Conservation (phyloP, 2,113 vertebrate species). For the Amia ocellicauda region DNA sequence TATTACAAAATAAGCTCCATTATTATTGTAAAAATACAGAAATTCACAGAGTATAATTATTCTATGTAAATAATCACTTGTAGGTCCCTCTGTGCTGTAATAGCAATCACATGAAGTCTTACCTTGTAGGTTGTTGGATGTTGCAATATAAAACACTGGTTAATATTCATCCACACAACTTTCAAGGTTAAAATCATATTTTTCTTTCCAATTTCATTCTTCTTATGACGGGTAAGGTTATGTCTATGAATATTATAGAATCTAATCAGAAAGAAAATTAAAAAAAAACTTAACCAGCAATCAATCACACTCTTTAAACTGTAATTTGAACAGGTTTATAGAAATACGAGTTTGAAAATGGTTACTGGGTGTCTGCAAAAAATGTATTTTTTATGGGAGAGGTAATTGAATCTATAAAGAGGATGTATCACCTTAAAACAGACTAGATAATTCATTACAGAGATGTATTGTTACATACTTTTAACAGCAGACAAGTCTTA, state of each 20-base stretch:
- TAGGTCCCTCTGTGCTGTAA: no score
- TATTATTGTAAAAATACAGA: conserved; percentile 12
- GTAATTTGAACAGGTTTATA: conserved; percentile 56
- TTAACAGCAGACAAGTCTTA: conserved; percentile 53
- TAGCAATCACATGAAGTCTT: no score
- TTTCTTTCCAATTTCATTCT: conserved; percentile 46
- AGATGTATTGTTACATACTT: conserved; percentile 59
- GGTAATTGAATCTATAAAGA: conserved; percentile 70
- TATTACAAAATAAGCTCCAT: conserved; percentile 6
- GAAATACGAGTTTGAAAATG: conserved; percentile 66
- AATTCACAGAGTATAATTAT: neutral
- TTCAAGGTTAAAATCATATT: conserved; percentile 61
- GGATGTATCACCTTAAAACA: conserved; percentile 59
- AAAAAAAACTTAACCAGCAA: conserved; percentile 50
- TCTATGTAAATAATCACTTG: no score
- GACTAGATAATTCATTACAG: conserved; percentile 64
- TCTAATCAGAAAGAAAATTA: conserved; percentile 49
- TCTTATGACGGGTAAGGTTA: conserved; percentile 45
- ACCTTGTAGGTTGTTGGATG: no score
- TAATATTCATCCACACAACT: conserved; percentile 32
- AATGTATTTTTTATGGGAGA: conserved; percentile 62
- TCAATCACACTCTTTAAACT: conserved; percentile 57
- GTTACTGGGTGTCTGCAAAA: conserved; percentile 50
- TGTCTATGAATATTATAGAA: conserved; percentile 56
- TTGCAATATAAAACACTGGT: neutral